Conservation (phyloP, 2,113 vertebrate species). For the Plestiodon gilberti region DNA sequence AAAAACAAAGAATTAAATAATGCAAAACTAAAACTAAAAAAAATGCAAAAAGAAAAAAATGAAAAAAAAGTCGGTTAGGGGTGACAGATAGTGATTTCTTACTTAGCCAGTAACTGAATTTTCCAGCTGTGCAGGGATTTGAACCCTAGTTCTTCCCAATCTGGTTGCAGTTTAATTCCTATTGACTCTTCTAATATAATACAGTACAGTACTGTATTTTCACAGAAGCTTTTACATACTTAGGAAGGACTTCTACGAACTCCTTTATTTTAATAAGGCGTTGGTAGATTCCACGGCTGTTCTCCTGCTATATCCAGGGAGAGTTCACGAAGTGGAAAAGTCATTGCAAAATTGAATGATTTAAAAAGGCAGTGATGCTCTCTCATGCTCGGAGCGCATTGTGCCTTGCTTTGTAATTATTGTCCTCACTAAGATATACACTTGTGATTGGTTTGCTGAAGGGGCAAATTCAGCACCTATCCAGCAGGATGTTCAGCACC, state of each 20-base stretch:
- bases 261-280: background rate
- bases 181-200: no score
- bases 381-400: background rate
- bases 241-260: no score
- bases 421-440: background rate
- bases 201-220: no score
- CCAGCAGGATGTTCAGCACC: background rate
- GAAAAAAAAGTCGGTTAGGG: no score
- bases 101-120: background rate
- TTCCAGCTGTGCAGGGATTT: no score
- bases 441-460: constrained; percentile 15
- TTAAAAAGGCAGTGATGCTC: background rate
- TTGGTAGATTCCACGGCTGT: background rate
- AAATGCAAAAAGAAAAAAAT: no score
- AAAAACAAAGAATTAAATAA: no score
- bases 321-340: background rate
- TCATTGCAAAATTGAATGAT: background rate
- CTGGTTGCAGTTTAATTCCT: no score
- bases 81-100: background rate
- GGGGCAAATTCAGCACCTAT: background rate
- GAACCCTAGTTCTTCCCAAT: no score
- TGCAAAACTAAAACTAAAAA: no score
- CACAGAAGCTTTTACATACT: no score
- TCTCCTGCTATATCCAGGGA: background rate
- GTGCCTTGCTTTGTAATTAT: constrained; percentile 8